Base-by-base conservation (phyloP, 2,888 invertebrate species). In the Nomada hirtipes region DNA sequence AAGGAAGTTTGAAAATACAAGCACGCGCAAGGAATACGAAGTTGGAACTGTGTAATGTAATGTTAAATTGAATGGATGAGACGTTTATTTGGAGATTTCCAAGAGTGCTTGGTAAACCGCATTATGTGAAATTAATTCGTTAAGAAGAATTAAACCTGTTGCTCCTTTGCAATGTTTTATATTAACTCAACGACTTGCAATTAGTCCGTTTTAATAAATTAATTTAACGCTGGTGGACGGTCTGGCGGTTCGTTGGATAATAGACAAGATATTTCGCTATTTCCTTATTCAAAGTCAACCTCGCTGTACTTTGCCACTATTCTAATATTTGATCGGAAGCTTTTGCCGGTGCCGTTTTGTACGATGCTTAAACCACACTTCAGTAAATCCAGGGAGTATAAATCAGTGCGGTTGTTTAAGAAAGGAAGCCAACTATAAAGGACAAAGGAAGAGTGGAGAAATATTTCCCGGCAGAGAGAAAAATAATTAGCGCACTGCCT, bases 231-330 rank as follows among this genome's bases (percentile, higher is more conserved):
- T 57, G 11, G 7, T 3, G 15, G 18, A n/a, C 13, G 42, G 57
- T 23, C 18, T 13, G 3, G 42, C 44, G 42, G 55, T 68, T 68
- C 15, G 53, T 55, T 44, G 18, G 23, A 57, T 57, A 68, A 57
- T 26, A 44, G 23, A 36, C 36, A 36, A 57, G 68, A n/a, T 44
- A 23, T 44, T 44, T 18, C 55, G 2, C 23, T 57, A 44, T 44
- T 69, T 57, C 23, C 44, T 69, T 69, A 23, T 42, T 57, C 18
- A 69, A 57, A 4, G 26, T 44, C 55, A 68, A 68, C 67, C 36
- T 44, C 44, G 4, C 23, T 57, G 18, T 23, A 69, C 55, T 57
- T 57, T 69, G 42, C 13, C n/a, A 26, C n/a, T 69, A 55, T 55
- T 68, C 23, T 55, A 69, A 69, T 69, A 69, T 44, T 69, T 9